Evolutionary conservation across 2,888 invertebrate genomes (phyloP), one percentile per base, ranked within the genome.

Genomic region (Melolontha melolontha): DNA sequence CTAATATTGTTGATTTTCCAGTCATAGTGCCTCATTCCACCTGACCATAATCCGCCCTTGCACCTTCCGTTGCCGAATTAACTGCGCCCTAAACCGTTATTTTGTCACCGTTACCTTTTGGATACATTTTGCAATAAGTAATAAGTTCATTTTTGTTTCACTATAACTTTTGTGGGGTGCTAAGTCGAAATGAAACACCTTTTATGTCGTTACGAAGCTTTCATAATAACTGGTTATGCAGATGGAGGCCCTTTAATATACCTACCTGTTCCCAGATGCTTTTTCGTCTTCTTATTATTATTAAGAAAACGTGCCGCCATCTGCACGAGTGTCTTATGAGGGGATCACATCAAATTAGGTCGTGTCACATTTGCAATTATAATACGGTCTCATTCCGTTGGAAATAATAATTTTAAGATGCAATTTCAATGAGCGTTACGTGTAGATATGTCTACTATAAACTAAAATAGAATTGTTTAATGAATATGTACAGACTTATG

Each of bases 1-100:
- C 72, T 75, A 73, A 73, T 75, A 74, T 70, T 74, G 76, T 77
- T 75, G 74, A 75, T 76, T 75, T 76, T 76, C 72, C 57, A 57
- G 42, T 57, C 44, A 40, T 29, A 44, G 12, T 14, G 57, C 39
- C 57, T 57, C 42, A 44, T 22, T 27, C 57, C 27, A 57, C 29
- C 22, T 44, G 57, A 6, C 29, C 42, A 44, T 57, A 57, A 57
- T 57, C 57, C 57, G 22, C 27, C 42, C 27, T 44, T 57, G 57
- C 27, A 57, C 41, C 57, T 40, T 54, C 54, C 54, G 17, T 54
- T 34, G 17, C 54, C 54, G 39, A 54, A 54, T 54, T 54, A 54
- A 54, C 54, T 57, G 22, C 44, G 57, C 29, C 42, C 42, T 44
- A 22, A 47, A 57, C 44, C 27, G 42, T 57, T 57, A 57, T 57